Evolutionary conservation across 2,888 invertebrate species (phyloP).

Genomic region (Drosophila austrosaltans): DNA sequence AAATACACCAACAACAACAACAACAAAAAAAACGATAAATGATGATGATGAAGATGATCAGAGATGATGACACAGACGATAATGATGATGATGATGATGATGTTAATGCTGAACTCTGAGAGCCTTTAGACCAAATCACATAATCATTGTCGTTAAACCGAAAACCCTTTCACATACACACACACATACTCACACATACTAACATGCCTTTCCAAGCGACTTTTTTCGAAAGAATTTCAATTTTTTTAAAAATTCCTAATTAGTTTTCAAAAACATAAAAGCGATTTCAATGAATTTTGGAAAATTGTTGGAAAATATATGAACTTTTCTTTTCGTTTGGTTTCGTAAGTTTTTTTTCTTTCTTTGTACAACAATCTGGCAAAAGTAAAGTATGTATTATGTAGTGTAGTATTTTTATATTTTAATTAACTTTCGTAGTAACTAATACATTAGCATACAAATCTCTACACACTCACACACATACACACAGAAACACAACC

Average conservation of each 20-base stretch:
- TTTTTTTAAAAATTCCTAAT: slow-evolving; percentile 12
- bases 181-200: slow-evolving; percentile 27
- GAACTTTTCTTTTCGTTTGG: slow-evolving; percentile 22
- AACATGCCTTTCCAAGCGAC: slow-evolving; percentile 10
- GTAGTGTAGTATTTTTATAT: slow-evolving; percentile 16
- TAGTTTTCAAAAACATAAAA: slow-evolving; percentile 7
- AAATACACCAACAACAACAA: slow-evolving; percentile 15
- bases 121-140: slow-evolving; percentile 31
- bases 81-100: slow-evolving; percentile 10
- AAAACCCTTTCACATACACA: slow-evolving; percentile 28
- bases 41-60: slow-evolving; percentile 7
- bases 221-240: slow-evolving; percentile 1
- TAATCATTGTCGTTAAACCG: slow-evolving; percentile 25
- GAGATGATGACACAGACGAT: slow-evolving; percentile 11
- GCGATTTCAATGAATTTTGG: not conserved
- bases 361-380: slow-evolving; percentile 40
- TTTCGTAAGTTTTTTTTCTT: not conserved
- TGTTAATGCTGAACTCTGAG: slow-evolving; percentile 19
- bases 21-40: slow-evolving; percentile 24
- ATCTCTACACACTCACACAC: not conserved
- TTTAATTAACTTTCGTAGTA: slow-evolving; percentile 6
- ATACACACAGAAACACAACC: not conserved
- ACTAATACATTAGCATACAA: slow-evolving; percentile 6
- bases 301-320: slow-evolving; percentile 40
- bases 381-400: slow-evolving; percentile 33